Evolutionary conservation across 2,888 invertebrate species (phyloP).

Genomic region (Drosophila anomalata): DNA sequence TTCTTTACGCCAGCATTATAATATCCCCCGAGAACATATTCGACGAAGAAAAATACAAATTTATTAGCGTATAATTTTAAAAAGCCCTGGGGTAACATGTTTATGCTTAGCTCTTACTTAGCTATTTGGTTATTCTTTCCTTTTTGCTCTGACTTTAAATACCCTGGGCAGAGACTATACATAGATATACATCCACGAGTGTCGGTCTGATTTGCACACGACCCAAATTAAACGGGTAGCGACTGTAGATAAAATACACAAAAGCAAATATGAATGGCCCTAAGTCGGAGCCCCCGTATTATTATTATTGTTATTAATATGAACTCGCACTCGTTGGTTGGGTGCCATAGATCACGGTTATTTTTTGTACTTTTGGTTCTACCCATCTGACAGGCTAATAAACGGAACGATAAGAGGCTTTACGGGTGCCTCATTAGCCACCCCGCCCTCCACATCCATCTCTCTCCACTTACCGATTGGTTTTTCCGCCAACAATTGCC

Average conservation of each 20-base stretch:
- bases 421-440: conserved; percentile 60
- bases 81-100: conserved; percentile 61
- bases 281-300: conserved; percentile 10
- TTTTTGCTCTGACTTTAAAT: conserved; percentile 32
- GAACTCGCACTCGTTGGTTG: conserved; percentile 34
- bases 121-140: conserved; percentile 3
- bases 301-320: conserved; percentile 64
- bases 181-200: conserved; percentile 28
- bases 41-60: conserved; percentile 21
- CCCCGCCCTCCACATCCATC: conserved; percentile 15
- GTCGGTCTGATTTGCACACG: conserved; percentile 54
- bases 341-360: conserved; percentile 41
- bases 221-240: conserved; percentile 34
- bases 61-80: conserved; percentile 58
- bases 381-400: conserved; percentile 49
- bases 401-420: conserved; percentile 60
- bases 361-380: conserved; percentile 11
- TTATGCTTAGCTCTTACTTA: conserved; percentile 50
- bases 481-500: conserved; percentile 35
- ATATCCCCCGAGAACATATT: conserved; percentile 6
- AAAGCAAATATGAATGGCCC: conserved; percentile 7
- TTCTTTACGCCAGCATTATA: background rate
- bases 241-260: conserved; percentile 10
- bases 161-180: conserved; percentile 40
- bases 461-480: conserved; percentile 6